These are phyloP conservation scores for Aplidium turbinatum DNA, from an alignment of 23 tunicate species.

Conservation along the genomic window DNA sequence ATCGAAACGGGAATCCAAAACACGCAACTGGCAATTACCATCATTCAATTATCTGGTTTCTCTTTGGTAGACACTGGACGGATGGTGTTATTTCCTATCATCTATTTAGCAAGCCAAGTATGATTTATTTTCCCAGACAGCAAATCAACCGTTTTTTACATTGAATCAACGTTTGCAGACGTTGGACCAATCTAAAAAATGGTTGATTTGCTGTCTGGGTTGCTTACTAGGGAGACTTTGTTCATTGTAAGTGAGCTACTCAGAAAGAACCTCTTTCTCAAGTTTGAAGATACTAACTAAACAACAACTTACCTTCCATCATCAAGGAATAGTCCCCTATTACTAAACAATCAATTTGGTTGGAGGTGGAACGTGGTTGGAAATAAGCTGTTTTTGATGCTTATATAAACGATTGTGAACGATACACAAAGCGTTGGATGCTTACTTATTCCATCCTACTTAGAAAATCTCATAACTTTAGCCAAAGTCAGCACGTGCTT, in stretches of 20 bases:
- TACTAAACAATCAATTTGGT: not conserved
- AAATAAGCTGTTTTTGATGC: no score
- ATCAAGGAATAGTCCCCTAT: not conserved
- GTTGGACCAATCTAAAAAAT: no score
- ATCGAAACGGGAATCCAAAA: constrained; percentile 77
- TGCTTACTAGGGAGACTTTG: not conserved
- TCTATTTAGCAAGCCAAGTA: constrained; percentile 61
- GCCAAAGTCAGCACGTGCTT: no score
- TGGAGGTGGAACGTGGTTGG: no score
- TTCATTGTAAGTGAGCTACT: not conserved
- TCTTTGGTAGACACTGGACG: constrained; percentile 33
- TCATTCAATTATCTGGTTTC: constrained; percentile 53
- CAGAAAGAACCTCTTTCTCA: no score
- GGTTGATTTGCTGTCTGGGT: no score
- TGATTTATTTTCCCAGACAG: not conserved
- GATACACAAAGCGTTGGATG: no score
- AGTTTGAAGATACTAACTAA: not conserved
- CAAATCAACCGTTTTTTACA: no score
- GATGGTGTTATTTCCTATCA: constrained; percentile 52
- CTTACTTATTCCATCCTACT: no score
- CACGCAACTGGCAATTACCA: constrained; percentile 48
- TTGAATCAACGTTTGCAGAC: no score
- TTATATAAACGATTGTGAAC: no score
- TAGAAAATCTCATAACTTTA: no score
- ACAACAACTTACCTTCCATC: not conserved